Percentiles rank a stretch among this genome's conserved stretches.
Evolutionary conservation across 2,797 vertebrate genomes (phyloP).

Genomic region (Amniataba percoides): DNA sequence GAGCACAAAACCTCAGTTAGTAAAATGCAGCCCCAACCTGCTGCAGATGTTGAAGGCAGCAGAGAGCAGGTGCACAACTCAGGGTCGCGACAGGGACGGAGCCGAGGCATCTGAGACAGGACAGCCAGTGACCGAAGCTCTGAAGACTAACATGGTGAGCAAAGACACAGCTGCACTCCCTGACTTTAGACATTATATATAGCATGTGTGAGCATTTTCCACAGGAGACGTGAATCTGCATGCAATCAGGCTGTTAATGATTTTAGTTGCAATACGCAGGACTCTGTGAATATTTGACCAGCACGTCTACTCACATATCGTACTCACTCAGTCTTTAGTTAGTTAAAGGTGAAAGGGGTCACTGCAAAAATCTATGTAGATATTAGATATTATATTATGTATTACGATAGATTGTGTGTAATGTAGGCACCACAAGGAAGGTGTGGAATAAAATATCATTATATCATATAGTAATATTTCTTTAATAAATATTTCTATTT

Average conservation of each 20-base stretch:
- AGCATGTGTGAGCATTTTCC: background rate
- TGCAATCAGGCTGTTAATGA: slow-evolving; percentile 65
- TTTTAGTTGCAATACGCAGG: slow-evolving; percentile 22
- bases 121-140: slow-evolving; percentile 56
- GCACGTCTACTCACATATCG: background rate
- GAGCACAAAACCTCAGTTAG: slow-evolving; percentile 6
- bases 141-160: slow-evolving; percentile 76
- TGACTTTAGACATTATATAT: slow-evolving; percentile 4
- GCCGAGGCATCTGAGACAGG: background rate
- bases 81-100: slow-evolving; percentile 24
- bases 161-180: background rate
- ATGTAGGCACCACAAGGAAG: background rate
- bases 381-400: no score
- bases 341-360: background rate
- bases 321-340: background rate
- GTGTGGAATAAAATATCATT: no score
- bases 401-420: background rate
- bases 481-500: background rate
- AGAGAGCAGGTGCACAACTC: slow-evolving; percentile 55
- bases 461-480: no score
- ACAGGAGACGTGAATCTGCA: slow-evolving; percentile 55
- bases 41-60: slow-evolving; percentile 76
- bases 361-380: no score
- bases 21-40: slow-evolving; percentile 60
- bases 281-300: slow-evolving; percentile 72